Evolutionary conservation across 2,888 invertebrate genomes (phyloP).

Genomic region (Petrolisthes cinctipes): DNA sequence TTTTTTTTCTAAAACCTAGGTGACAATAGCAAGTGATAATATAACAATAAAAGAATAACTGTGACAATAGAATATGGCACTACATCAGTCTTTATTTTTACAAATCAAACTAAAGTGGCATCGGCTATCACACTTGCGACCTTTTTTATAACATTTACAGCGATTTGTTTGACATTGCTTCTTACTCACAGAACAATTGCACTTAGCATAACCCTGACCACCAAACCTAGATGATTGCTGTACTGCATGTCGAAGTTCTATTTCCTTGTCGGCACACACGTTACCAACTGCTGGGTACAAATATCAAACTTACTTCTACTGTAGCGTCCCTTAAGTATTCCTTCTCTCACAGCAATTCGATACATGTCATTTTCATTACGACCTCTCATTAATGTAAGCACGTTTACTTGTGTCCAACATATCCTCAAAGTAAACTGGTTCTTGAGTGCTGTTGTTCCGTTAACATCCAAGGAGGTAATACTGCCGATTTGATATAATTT

Average conservation of each 20-base stretch:
- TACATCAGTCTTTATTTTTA: slow-evolving; percentile 17
- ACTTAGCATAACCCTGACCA: slow-evolving; percentile 31
- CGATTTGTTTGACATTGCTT: too few relatives aligned
- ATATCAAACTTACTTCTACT: slow-evolving; percentile 27
- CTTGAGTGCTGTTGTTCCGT: too few relatives aligned
- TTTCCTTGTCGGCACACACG: slow-evolving; percentile 24
- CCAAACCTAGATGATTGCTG: slow-evolving; percentile 36
- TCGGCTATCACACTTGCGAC: too few relatives aligned
- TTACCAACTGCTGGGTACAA: slow-evolving; percentile 35
- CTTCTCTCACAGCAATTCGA: slow-evolving; percentile 32
- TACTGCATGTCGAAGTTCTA: slow-evolving; percentile 8
- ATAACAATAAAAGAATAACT: slow-evolving; percentile 11
- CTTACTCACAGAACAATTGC: slow-evolving; percentile 24
- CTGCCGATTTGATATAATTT: too few relatives aligned
- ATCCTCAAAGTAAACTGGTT: too few relatives aligned
- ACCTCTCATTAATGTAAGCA: too few relatives aligned
- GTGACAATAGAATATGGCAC: slow-evolving; percentile 11
- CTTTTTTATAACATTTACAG: too few relatives aligned
- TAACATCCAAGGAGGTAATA: too few relatives aligned
- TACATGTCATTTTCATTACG: slow-evolving; percentile 35
- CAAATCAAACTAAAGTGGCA: slow-evolving; percentile 29
- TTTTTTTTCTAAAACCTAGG: slow-evolving; percentile 22
- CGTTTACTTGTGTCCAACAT: too few relatives aligned
- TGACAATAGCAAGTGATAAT: neutral
- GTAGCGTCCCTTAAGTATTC: slow-evolving; percentile 33